Conservation (phyloP, 1,140 invertebrate species). For the Calephelis virginiensis region DNA sequence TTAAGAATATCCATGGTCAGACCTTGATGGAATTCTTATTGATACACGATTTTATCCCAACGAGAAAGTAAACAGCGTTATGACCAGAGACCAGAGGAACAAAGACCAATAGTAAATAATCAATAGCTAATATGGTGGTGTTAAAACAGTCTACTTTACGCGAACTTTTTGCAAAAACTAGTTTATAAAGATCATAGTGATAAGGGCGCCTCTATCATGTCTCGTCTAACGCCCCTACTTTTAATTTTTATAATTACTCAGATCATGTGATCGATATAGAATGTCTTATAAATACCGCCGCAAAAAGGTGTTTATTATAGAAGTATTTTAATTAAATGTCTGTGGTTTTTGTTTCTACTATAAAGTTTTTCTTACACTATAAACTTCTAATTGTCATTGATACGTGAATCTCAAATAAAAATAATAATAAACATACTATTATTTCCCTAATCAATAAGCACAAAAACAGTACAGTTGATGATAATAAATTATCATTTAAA, state of each 20-base stretch:
- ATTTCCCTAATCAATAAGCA: no score
- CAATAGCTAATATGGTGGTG: background rate
- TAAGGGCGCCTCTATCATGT: background rate
- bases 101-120: background rate
- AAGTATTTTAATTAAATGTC: slow-evolving; percentile 6
- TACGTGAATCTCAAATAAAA: background rate
- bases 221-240: background rate
- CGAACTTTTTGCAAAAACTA: slow-evolving; percentile 6
- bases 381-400: background rate
- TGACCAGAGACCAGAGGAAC: no score
- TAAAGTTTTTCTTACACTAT: background rate
- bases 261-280: slow-evolving; percentile 10
- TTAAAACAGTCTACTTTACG: background rate
- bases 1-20: no score
- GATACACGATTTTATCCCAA: no score
- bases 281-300: slow-evolving; percentile 14
- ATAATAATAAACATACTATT: no score
- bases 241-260: slow-evolving; percentile 10
- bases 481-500: no score
- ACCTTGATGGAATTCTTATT: no score
- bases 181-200: slow-evolving; percentile 9
- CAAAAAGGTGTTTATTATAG: slow-evolving; percentile 7
- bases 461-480: no score
- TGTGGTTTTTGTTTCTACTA: background rate
- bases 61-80: no score